Conservation (phyloP, 2,113 vertebrate genomes). For the Sterrhoptilus dennistouni region DNA sequence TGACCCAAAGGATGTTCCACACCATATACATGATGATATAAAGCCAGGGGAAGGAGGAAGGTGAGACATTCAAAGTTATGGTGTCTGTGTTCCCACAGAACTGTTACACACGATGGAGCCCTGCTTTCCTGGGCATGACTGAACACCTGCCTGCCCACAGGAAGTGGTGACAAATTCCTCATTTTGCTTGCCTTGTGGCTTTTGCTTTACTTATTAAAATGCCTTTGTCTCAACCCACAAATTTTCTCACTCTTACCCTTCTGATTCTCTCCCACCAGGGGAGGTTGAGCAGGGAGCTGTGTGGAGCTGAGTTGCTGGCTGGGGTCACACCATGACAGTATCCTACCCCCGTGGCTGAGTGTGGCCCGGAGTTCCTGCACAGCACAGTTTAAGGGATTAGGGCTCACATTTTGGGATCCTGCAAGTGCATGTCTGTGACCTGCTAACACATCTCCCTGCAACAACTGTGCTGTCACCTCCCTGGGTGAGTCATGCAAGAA, state of each 20-base stretch:
- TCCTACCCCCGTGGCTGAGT: not conserved
- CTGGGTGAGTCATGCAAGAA: conserved; percentile 12
- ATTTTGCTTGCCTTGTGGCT: not conserved
- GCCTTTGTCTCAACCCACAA: not conserved
- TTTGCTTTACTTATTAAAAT: not conserved
- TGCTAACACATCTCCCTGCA: not conserved
- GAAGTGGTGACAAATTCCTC: not conserved
- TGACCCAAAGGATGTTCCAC: not conserved
- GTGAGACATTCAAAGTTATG: not conserved
- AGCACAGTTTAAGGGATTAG: not conserved
- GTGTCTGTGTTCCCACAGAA: not conserved
- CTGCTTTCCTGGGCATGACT: not conserved
- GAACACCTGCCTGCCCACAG: not conserved
- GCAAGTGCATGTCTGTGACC: not conserved
- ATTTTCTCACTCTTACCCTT: not conserved
- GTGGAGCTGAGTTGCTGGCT: not conserved
- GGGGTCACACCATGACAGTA: not conserved
- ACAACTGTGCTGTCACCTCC: not conserved
- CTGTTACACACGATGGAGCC: not conserved
- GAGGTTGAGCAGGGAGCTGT: not conserved
- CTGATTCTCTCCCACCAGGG: not conserved
- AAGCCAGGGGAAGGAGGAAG: not conserved
- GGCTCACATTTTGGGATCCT: not conserved
- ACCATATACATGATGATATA: not conserved
- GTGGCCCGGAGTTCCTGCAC: not conserved